A percentile compares a stretch with the other conserved stretches of the same genome.
Evolutionary conservation across 1,140 invertebrate species (phyloP).

Genomic region (Drosophila virilis): DNA sequence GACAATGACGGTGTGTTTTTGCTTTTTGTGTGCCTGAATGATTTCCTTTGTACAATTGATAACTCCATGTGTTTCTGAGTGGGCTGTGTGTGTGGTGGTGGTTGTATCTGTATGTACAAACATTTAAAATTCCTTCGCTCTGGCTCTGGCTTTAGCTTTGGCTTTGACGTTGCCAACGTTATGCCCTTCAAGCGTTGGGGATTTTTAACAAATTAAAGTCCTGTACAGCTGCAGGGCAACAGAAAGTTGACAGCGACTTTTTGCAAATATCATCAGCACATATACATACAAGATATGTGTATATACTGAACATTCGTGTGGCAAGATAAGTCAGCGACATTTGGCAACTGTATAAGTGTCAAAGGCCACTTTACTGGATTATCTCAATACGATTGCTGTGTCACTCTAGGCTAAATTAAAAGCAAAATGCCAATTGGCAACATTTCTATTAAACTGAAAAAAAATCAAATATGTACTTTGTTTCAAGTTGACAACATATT

Average conservation of each 20-base stretch:
- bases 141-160: constrained; percentile 1
- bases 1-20: constrained; percentile 52
- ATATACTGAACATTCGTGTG: constrained; percentile 61
- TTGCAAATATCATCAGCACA: constrained; percentile 17
- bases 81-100: constrained; percentile 8
- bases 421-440: background rate
- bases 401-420: background rate
- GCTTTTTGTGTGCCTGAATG: constrained; percentile 70
- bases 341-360: constrained; percentile 1
- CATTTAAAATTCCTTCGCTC: constrained; percentile 59
- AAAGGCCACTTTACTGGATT: constrained; percentile 31
- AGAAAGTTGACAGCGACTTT: constrained; percentile 47
- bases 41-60: constrained; percentile 77
- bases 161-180: constrained; percentile 15
- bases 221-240: constrained; percentile 42
- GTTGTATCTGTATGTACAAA: constrained; percentile 5
- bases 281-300: constrained; percentile 11
- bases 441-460: background rate
- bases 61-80: constrained; percentile 50
- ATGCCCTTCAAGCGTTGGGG: constrained; percentile 17
- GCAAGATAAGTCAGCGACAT: constrained; percentile 54
- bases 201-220: constrained; percentile 77
- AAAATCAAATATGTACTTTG: background rate
- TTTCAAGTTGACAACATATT: background rate
- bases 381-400: constrained; percentile 23